phyloP scores from a whole-genome alignment of 2,113 vertebrate genomes.

The Onychostoma macrolepis region DNA sequence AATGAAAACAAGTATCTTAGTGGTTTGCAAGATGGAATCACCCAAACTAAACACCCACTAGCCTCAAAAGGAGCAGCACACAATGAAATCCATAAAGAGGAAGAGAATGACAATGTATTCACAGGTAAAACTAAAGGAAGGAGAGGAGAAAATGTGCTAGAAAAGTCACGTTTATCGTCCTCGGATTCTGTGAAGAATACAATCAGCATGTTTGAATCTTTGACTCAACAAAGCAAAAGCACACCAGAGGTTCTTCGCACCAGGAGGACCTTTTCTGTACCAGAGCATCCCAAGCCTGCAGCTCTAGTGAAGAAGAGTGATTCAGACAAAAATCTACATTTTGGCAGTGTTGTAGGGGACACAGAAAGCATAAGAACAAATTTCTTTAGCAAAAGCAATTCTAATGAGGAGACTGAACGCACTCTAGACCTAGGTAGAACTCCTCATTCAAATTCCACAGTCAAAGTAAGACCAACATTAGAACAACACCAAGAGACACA shows the following conservation, averaged over 20 bases:
- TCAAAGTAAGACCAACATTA: conserved; percentile 5
- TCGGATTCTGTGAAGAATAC: conserved; percentile 74
- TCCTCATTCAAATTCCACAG: conserved; percentile 36
- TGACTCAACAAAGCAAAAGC: conserved; percentile 65
- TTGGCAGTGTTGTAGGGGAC: conserved; percentile 14
- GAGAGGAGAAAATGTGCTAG: conserved; percentile 42
- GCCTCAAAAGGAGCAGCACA: conserved; percentile 4
- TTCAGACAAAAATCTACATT: conserved; percentile 52
- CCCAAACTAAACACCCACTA: conserved; percentile 16
- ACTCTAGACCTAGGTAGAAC: not conserved
- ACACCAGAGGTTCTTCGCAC: conserved; percentile 29
- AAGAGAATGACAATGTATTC: conserved; percentile 58
- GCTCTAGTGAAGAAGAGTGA: conserved; percentile 44
- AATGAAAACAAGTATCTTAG: not conserved
- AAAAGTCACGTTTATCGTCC: conserved; percentile 10
- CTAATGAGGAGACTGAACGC: not conserved
- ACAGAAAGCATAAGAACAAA: conserved; percentile 34
- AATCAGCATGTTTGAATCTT: conserved; percentile 76
- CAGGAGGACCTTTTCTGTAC: conserved; percentile 67
- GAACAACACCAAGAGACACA: not conserved
- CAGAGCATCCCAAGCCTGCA: conserved; percentile 42
- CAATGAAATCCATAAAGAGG: not conserved
- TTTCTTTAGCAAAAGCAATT: conserved; percentile 21
- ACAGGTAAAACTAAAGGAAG: conserved; percentile 47
- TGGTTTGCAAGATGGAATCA: not conserved